Evolutionary conservation across 2,797 vertebrate species (phyloP).

Genomic region (Sphenopsis melanotis): DNA sequence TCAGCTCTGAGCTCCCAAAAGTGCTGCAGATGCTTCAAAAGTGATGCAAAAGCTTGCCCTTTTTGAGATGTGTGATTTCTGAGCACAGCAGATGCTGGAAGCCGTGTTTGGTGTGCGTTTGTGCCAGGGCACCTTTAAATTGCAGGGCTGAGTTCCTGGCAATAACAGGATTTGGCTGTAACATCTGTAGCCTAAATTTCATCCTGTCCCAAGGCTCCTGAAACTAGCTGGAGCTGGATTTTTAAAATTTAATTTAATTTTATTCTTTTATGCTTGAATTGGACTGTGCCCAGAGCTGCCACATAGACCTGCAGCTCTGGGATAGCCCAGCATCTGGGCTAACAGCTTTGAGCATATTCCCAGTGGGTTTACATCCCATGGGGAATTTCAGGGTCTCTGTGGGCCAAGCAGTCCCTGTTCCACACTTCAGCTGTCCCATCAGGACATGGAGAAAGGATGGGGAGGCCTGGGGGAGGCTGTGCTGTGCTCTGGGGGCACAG

Average conservation of each 20-base stretch:
- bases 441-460: not conserved
- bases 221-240: not conserved
- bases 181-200: not conserved
- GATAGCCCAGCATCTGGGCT: not conserved
- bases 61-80: not conserved
- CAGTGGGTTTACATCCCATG: not conserved
- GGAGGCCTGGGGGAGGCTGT: not conserved
- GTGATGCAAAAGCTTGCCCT: not conserved
- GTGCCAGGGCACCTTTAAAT: not conserved
- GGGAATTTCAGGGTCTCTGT: not conserved
- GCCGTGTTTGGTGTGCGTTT: not conserved
- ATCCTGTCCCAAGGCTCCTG: not conserved
- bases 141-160: not conserved
- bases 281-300: not conserved
- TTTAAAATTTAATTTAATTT: not conserved
- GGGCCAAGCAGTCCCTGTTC: not conserved
- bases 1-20: not conserved
- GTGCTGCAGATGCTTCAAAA: not conserved
- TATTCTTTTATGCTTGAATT: not conserved
- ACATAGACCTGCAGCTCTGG: not conserved
- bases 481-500: fast-evolving
- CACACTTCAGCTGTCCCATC: not conserved
- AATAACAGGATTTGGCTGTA: not conserved
- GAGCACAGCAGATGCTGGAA: not conserved
- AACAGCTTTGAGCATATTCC: not conserved